These are phyloP conservation scores for Diplosoma virens DNA, from an alignment of 23 tunicate genomes.

Conservation along the genomic window DNA sequence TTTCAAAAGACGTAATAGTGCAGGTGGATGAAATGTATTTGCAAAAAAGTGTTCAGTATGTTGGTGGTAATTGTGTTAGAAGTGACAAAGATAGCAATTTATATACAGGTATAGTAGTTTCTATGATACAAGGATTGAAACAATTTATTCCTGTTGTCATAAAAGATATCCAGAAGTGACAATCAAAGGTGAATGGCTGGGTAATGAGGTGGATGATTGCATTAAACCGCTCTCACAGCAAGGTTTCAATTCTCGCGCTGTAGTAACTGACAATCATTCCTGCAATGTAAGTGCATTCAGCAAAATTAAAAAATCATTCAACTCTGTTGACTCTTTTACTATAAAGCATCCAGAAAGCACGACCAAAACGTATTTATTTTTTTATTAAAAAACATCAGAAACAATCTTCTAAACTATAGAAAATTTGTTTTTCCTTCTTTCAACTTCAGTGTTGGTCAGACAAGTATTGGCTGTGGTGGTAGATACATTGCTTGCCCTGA, in stretches of 20 bases:
- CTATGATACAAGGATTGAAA: too few relatives aligned
- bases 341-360: not conserved
- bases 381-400: constrained; percentile 2
- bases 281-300: not conserved
- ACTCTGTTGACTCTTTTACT: not conserved
- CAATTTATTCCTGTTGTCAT: too few relatives aligned
- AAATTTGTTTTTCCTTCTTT: constrained; percentile 16
- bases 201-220: too few relatives aligned
- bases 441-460: too few relatives aligned
- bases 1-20: constrained; percentile 8
- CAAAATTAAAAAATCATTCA: not conserved
- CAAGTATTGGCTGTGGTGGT: too few relatives aligned
- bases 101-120: too few relatives aligned
- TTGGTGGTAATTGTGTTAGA: constrained; percentile 5
- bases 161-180: too few relatives aligned
- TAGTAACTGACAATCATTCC: constrained; percentile 15
- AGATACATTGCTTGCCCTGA: too few relatives aligned
- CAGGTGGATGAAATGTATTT: constrained; percentile 24
- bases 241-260: not conserved
- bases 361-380: not conserved
- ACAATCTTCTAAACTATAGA: not conserved
- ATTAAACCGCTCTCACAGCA: too few relatives aligned
- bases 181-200: too few relatives aligned
- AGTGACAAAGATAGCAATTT: not conserved
- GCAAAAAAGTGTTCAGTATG: constrained; percentile 2